A percentile compares a stretch with the other conserved stretches of the same genome.
These are phyloP conservation scores for Meloe dianella DNA, from an alignment of 2,888 invertebrate species.

Conservation along the genomic window DNA sequence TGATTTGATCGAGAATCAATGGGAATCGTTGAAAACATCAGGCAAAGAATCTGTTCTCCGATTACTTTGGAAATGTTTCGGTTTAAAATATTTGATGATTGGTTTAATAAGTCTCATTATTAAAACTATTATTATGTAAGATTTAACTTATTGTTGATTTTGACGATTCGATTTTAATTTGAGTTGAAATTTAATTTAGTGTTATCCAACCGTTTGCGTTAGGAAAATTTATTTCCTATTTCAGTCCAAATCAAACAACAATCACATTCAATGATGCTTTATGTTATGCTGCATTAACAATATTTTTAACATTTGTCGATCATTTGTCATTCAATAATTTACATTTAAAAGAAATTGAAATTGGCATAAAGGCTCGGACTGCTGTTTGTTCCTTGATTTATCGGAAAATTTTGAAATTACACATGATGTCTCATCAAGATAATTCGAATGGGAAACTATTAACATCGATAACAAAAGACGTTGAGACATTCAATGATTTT, in stretches of 20 bases:
- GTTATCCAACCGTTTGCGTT: slow-evolving; percentile 44
- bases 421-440: slow-evolving; percentile 70
- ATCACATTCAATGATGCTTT: slow-evolving; percentile 65
- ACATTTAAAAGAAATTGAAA: slow-evolving; percentile 82
- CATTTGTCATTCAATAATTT: slow-evolving; percentile 68
- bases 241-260: slow-evolving; percentile 39
- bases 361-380: slow-evolving; percentile 82
- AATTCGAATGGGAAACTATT: slow-evolving; percentile 77
- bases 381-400: slow-evolving; percentile 84
- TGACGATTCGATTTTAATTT: slow-evolving; percentile 73
- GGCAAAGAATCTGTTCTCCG: slow-evolving; percentile 21
- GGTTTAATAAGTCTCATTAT: slow-evolving; percentile 23
- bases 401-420: slow-evolving; percentile 65
- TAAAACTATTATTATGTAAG: slow-evolving; percentile 28
- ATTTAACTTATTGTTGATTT: slow-evolving; percentile 14
- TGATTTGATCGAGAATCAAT: slow-evolving; percentile 47
- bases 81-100: slow-evolving; percentile 21
- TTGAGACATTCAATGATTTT: slow-evolving; percentile 86
- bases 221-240: slow-evolving; percentile 46
- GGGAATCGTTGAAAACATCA: slow-evolving; percentile 35
- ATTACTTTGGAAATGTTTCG: slow-evolving; percentile 25
- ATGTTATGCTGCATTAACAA: slow-evolving; percentile 75
- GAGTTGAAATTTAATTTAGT: slow-evolving; percentile 44
- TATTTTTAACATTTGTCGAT: slow-evolving; percentile 73
- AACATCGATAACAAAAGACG: slow-evolving; percentile 90